phyloP scores from a whole-genome alignment of 2,113 vertebrate species.

The Corythornis madagascariensis region DNA sequence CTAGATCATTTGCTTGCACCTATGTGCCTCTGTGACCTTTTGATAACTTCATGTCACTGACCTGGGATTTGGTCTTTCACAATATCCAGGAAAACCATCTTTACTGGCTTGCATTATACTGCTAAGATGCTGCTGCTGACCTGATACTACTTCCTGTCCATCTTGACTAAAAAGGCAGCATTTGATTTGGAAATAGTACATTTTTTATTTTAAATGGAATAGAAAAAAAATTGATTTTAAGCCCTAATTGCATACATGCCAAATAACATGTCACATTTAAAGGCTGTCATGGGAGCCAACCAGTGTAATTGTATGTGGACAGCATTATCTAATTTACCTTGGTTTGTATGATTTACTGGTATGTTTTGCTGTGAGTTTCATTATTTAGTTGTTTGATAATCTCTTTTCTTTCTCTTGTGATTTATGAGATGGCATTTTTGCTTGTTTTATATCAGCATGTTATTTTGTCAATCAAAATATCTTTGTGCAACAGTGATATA shows the following conservation, averaged over 20 bases:
- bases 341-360: conserved; percentile 74
- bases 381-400: conserved; percentile 83
- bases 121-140: conserved; percentile 54
- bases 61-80: background rate
- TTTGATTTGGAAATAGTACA: conserved; percentile 72
- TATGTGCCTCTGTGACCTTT: background rate
- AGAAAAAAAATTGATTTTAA: conserved; percentile 79
- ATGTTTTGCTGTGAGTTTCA: conserved; percentile 68
- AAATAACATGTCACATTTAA: conserved; percentile 82
- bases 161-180: conserved; percentile 69
- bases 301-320: conserved; percentile 75
- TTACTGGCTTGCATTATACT: conserved; percentile 42
- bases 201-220: conserved; percentile 82
- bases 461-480: conserved; percentile 66
- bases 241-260: conserved; percentile 79
- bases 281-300: conserved; percentile 74
- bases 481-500: background rate
- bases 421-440: conserved; percentile 32
- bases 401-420: conserved; percentile 69
- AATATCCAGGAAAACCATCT: conserved; percentile 29
- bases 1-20: background rate
- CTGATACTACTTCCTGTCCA: conserved; percentile 62
- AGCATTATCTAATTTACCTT: conserved; percentile 75
- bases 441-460: conserved; percentile 24
- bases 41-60: background rate